These are phyloP conservation scores for Penaeus chinensis DNA, from an alignment of 1,140 invertebrate genomes.

Conservation along the genomic window DNA sequence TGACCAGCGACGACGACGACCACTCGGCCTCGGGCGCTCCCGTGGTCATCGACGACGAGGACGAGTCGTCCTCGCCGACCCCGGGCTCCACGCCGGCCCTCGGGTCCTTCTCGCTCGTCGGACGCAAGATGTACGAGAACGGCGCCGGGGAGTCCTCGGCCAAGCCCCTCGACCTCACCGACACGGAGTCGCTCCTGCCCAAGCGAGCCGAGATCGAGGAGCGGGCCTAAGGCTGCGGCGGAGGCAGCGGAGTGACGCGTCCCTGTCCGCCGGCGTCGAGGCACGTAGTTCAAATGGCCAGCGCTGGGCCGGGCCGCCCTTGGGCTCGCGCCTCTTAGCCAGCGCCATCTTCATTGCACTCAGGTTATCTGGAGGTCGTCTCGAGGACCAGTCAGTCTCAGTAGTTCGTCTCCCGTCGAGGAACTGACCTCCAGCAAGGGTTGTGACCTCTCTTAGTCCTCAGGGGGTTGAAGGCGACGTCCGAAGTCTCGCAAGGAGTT, in stretches of 20 bases:
- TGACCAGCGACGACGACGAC: slow-evolving; percentile 46
- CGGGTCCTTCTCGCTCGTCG: slow-evolving; percentile 49
- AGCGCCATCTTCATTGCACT: too few species aligned
- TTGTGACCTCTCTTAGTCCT: slow-evolving; percentile 46
- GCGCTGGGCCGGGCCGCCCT: too few species aligned
- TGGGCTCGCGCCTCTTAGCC: too few species aligned
- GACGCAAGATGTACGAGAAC: slow-evolving; percentile 54
- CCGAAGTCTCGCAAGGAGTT: background rate
- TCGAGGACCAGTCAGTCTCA: too few species aligned
- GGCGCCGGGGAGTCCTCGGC: slow-evolving; percentile 43
- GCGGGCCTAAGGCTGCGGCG: slow-evolving; percentile 36
- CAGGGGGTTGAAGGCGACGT: slow-evolving; percentile 26
- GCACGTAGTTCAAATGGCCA: too few species aligned
- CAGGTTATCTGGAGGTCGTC: too few species aligned
- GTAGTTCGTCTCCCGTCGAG: slow-evolving; percentile 5
- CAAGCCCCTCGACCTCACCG: slow-evolving; percentile 47
- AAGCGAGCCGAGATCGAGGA: slow-evolving; percentile 55
- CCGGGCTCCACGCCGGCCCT: slow-evolving; percentile 36
- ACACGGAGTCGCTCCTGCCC: slow-evolving; percentile 41
- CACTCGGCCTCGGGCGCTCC: slow-evolving; percentile 27
- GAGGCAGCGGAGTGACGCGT: background rate
- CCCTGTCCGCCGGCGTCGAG: too few species aligned
- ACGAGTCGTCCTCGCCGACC: background rate
- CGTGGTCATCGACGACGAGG: slow-evolving; percentile 29
- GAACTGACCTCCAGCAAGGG: slow-evolving; percentile 39